phyloP scores from a whole-genome alignment of 2,888 invertebrate species.

The Xylota segnis region DNA sequence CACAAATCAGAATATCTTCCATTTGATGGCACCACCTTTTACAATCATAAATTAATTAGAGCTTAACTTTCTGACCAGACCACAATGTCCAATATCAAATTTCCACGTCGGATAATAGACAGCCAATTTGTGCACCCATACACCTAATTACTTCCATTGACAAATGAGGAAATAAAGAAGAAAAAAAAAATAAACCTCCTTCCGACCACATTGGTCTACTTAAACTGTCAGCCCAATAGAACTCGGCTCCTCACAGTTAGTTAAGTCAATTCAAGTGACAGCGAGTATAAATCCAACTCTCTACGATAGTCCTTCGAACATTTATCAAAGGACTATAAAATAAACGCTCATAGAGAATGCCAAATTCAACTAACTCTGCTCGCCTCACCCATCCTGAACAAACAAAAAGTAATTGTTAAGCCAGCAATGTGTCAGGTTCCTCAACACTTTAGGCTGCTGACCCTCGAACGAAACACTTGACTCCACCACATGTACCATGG shows the following conservation, averaged over 20 bases:
- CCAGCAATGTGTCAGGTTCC: constrained; percentile 37
- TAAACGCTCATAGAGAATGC: constrained; percentile 15
- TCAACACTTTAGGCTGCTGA: constrained; percentile 50
- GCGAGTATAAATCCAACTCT: constrained; percentile 29
- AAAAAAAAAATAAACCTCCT: background rate
- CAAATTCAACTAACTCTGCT: constrained; percentile 22
- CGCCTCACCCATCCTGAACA: background rate
- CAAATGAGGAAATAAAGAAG: constrained; percentile 9
- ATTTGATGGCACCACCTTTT: no score
- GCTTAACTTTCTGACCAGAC: no score
- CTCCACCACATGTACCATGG: background rate
- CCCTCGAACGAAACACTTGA: constrained; percentile 42
- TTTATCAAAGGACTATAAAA: constrained; percentile 43
- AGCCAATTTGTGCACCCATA: background rate
- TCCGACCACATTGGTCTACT: constrained; percentile 36
- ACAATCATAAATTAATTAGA: no score
- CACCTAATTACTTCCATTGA: constrained; percentile 42
- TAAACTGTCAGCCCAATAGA: constrained; percentile 40
- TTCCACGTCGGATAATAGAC: background rate
- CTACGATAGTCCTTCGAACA: constrained; percentile 15
- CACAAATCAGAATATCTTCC: no score
- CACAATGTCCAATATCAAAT: background rate
- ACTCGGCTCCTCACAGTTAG: constrained; percentile 11
- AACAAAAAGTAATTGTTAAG: constrained; percentile 43
- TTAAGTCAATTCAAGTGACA: constrained; percentile 56